Evolutionary conservation across 2,797 vertebrate genomes (phyloP), one percentile per base, ranked within the genome.

Genomic region (Xenops minutus): DNA sequence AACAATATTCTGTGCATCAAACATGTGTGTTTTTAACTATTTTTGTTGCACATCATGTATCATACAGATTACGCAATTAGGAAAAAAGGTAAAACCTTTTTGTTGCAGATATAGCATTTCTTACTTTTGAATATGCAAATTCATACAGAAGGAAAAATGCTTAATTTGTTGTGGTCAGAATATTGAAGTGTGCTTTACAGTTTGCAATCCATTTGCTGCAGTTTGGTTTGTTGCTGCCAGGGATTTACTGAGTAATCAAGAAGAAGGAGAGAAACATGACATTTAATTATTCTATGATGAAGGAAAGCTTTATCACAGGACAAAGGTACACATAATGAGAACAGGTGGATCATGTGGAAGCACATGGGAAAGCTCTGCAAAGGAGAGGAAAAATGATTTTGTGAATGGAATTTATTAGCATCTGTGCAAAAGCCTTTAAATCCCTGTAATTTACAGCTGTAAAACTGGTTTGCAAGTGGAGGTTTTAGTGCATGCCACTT

Each of bases 381-480:
- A 22, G n/a, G n/a, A 81, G 41, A 46, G 27, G 77, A 43, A 67
- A 80, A 85, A 85, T 51, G 5, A 17, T 56, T 90, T 85, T 94
- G 49, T 69, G 86, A 91, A 78, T 79, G 72, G 95, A 96, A 95
- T 96, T 97, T 96, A 95, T 93, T 95, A 96, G 76, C 81, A 93
- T 88, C 91, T 97, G 48, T 85, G 72, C 93, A 95, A 97, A 90
- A 80, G 7, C 83, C 43, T 81, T 94, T 95, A 96, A 97, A 95
- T 77, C 24, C 46, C 30, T 91, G 88, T 73, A 93, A 94, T 96
- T 97, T 97, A 92, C 90, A 88, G 34, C 85, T 89, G 96, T 94
- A 95, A 97, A 91, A 90, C 27, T 72, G 93, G 74, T 95, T 97
- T 94, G 93, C 79, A 92, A 95, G 56, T 82, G 80, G 43, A 95